phyloP scores from a whole-genome alignment of 35 echinoderm and acorn worm genomes.

The Acanthaster planci region DNA sequence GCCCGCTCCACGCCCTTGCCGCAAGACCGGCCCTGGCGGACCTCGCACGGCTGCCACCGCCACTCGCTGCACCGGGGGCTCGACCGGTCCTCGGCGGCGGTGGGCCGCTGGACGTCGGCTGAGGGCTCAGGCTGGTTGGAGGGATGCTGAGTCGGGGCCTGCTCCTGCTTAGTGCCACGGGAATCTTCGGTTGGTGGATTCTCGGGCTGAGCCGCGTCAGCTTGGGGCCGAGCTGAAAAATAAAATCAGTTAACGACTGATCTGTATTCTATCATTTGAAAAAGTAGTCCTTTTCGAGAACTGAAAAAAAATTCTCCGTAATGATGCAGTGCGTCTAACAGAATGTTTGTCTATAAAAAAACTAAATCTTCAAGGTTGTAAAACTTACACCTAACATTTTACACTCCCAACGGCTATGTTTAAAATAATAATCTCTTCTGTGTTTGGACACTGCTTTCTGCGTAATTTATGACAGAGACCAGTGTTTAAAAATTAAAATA shows the following conservation, averaged over 20 bases:
- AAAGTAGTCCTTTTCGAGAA: too few relatives aligned
- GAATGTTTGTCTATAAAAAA: too few relatives aligned
- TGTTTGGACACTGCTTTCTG: too few relatives aligned
- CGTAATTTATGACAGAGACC: too few relatives aligned
- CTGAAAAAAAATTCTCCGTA: too few relatives aligned
- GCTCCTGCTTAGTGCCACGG: background rate
- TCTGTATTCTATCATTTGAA: too few relatives aligned
- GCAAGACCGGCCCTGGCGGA: background rate
- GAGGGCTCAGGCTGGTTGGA: background rate
- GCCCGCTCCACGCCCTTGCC: conserved; percentile 6
- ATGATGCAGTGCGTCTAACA: too few relatives aligned
- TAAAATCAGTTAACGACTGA: background rate
- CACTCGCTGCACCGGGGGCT: background rate
- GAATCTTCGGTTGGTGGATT: background rate
- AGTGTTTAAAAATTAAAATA: too few relatives aligned
- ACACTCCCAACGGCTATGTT: too few relatives aligned
- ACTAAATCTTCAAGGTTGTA: too few relatives aligned
- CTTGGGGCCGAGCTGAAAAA: background rate
- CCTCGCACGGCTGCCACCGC: background rate
- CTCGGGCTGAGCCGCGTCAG: background rate
- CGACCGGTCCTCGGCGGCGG: background rate
- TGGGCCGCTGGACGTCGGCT: background rate
- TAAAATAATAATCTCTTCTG: too few relatives aligned
- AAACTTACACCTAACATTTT: too few relatives aligned
- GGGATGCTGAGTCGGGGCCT: background rate